phyloP scores from a whole-genome alignment of 2,797 vertebrate genomes.

The Poecilia gillii region DNA sequence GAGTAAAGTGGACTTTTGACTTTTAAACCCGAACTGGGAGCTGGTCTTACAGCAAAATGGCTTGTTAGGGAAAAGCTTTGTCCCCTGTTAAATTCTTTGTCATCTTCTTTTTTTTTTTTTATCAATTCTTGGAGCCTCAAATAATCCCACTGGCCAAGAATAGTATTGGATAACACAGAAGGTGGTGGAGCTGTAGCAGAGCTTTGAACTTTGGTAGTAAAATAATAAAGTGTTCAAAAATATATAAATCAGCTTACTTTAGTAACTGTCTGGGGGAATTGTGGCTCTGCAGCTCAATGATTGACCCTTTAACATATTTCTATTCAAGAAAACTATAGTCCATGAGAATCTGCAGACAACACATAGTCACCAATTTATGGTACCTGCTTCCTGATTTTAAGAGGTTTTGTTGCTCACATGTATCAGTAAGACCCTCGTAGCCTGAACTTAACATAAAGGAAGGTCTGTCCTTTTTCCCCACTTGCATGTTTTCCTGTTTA shows the following conservation, averaged over 20 bases:
- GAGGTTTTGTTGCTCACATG: not conserved
- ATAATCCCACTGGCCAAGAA: not conserved
- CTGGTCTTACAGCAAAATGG: not conserved
- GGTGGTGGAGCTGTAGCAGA: not conserved
- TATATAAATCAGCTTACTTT: not conserved
- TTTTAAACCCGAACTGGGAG: not conserved
- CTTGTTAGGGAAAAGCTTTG: not conserved
- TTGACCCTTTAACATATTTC: not conserved
- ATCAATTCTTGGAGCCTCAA: not conserved
- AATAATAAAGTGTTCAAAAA: not conserved
- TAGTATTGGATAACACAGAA: not conserved
- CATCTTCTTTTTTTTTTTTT: not conserved
- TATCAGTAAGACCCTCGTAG: not conserved
- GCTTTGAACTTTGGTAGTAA: not conserved
- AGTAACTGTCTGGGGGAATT: not conserved
- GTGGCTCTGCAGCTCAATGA: not conserved
- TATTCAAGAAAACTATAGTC: too few species aligned
- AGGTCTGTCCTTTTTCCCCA: not conserved
- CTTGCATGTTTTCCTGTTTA: conserved; percentile 4
- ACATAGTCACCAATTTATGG: too few species aligned
- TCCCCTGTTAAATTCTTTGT: not conserved
- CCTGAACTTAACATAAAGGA: not conserved
- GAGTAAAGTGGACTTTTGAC: not conserved
- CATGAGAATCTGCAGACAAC: too few species aligned
- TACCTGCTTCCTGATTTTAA: too few species aligned